Base-by-base conservation (phyloP, 1,140 invertebrate species). In the Conus ventricosus region DNA sequence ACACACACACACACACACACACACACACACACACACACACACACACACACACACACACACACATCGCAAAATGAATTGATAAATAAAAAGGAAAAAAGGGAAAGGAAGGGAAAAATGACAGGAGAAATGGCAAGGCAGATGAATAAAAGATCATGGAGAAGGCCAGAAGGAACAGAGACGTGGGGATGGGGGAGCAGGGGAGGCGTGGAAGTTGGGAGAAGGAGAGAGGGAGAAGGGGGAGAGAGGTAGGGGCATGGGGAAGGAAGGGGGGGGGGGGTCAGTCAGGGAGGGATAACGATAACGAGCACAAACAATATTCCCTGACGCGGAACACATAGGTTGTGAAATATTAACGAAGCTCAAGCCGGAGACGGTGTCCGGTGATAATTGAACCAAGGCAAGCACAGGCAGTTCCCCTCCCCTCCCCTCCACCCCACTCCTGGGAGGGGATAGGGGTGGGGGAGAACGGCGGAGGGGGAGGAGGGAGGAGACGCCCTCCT, bases 281-380 rank as follows among this genome's bases (percentile, higher is more conserved):
- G 5, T 11, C 23, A 39, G 51, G 25, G 82, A 57, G 55, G 55
- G 55, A 27, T 6, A n/a, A n/a, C 13, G 57, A 60, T 67, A 84
- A 67, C 82, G n/a, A 60, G 57, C 82, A 60, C 82, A 84, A 84
- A 84, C 82, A 84, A 84, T 84, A 84, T 63, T 84, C 82, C 82
- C 82, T 84, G 54, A 84, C 82, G 82, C 82, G 82, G 55, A 84
- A 84, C 82, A 63, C 82, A 60, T 39, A 84, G 57, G 82, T 84
- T 84, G 82, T 84, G 82, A 84, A 84, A 84, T 84, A 84, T 84
- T 84, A 60, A 84, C 82, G 82, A 84, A 63, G 55, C 80, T 51
- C 27, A 81, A 51, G 53, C 80, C 17, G 51, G 27, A 51, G 76
- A 39, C 76, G 39, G 39, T 54, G 27, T 81, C 80, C 80, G 23